Percentiles rank a stretch among this genome's conserved stretches.
phyloP scores from a whole-genome alignment of 37 sponge, comb jelly and placozoan species.

The Cladorhizidae sp. region DNA sequence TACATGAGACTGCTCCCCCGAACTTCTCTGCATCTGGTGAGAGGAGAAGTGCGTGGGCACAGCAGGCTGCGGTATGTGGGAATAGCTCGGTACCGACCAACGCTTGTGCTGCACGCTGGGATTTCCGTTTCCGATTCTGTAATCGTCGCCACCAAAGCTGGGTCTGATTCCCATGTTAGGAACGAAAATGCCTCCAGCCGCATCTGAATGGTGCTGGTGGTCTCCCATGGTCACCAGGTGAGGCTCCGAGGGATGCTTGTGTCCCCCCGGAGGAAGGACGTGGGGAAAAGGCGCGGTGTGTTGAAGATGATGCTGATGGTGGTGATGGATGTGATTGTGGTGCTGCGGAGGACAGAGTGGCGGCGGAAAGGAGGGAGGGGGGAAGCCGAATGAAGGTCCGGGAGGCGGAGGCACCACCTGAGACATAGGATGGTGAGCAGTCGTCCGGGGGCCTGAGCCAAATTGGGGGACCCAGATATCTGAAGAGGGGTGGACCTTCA shows the following conservation, averaged over 20 bases:
- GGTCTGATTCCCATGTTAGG: not conserved
- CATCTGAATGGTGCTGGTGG: not conserved
- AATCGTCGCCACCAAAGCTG: not conserved
- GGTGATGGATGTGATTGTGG: not conserved
- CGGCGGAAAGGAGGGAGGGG: not conserved
- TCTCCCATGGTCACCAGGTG: not conserved
- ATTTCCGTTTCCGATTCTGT: not conserved
- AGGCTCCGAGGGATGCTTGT: not conserved
- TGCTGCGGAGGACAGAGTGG: not conserved
- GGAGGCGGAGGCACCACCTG: not conserved
- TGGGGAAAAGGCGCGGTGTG: not conserved
- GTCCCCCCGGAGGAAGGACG: not conserved
- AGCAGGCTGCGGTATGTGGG: not conserved
- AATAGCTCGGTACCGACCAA: constrained; percentile 45
- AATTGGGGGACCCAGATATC: constrained; percentile 4
- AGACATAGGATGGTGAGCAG: not conserved
- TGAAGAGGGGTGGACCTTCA: not conserved
- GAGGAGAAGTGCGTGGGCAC: not conserved
- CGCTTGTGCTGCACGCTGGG: not conserved
- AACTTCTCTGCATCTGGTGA: too few species aligned
- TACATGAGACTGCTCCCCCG: not conserved
- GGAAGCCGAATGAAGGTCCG: not conserved
- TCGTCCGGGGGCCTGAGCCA: not conserved
- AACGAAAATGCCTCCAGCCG: not conserved
- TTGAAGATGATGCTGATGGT: not conserved